phyloP scores from a whole-genome alignment of 2,113 vertebrate genomes.

The Dromas ardeola region DNA sequence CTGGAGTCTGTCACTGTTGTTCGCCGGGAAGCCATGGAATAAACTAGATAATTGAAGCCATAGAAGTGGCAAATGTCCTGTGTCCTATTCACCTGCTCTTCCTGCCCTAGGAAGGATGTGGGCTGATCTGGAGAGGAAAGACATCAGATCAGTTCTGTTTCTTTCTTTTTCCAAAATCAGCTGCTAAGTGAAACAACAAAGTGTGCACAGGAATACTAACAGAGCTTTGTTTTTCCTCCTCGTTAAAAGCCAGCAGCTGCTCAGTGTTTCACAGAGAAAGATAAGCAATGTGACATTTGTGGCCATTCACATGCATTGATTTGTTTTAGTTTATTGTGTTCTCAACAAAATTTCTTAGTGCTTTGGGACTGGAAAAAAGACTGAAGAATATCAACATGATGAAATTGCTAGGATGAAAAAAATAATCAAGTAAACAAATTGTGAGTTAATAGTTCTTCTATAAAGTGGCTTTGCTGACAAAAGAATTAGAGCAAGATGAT shows the following conservation, averaged over 20 bases:
- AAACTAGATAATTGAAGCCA: conserved; percentile 49
- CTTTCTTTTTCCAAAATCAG: conserved; percentile 66
- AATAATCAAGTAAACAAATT: conserved; percentile 38
- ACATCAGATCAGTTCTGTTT: conserved; percentile 57
- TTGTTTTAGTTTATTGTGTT: conserved; percentile 39
- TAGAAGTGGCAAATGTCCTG: conserved; percentile 45
- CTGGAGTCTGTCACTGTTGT: conserved; percentile 42
- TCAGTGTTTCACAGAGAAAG: conserved; percentile 25
- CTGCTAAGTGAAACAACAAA: conserved; percentile 64
- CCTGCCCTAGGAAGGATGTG: conserved; percentile 76
- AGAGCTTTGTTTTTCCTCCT: conserved; percentile 34
- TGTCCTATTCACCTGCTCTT: conserved; percentile 77
- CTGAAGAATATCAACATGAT: not conserved
- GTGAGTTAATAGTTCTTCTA: conserved; percentile 22
- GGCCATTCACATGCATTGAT: conserved; percentile 39
- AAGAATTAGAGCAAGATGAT: conserved; percentile 62
- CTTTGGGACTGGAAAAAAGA: not conserved
- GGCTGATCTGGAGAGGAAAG: conserved; percentile 64
- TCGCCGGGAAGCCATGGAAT: conserved; percentile 7
- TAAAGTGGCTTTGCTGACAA: conserved; percentile 57
- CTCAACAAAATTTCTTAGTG: conserved; percentile 6
- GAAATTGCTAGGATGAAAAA: not conserved
- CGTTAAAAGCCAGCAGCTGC: conserved; percentile 52
- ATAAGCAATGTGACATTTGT: conserved; percentile 64
- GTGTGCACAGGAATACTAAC: conserved; percentile 33